phyloP scores from a whole-genome alignment of 2,797 vertebrate species.

The Intellagama lesueurii region DNA sequence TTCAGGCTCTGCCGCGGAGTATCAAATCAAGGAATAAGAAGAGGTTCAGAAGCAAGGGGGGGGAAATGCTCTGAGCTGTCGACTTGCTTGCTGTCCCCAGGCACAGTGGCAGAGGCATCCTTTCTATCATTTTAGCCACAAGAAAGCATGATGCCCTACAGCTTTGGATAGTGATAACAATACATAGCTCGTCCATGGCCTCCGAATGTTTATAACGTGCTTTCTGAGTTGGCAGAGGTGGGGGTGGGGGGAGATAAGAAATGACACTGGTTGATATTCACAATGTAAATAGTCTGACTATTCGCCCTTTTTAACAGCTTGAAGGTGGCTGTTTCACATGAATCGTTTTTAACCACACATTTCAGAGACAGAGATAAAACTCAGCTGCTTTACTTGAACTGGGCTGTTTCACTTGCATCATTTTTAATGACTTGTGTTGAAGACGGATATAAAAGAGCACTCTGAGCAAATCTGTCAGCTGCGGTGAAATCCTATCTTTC shows the following conservation, averaged over 20 bases:
- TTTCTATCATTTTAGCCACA: neutral
- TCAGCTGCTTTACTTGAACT: neutral
- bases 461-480: neutral
- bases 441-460: neutral
- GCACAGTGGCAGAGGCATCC: neutral
- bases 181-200: neutral
- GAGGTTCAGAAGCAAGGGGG: neutral
- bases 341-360: neutral
- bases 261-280: neutral
- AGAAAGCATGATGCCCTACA: neutral
- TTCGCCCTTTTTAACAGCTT: neutral
- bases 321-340: neutral
- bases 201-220: neutral
- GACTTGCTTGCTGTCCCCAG: neutral
- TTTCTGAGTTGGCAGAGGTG: neutral
- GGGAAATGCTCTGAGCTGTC: neutral
- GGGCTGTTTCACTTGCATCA: neutral
- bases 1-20: neutral
- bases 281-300: neutral
- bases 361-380: neutral
- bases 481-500: neutral
- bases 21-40: slow-evolving; percentile 19
- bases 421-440: neutral
- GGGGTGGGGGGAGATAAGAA: too few species aligned
- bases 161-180: neutral